Evolutionary conservation across 2,113 vertebrate genomes (phyloP).

Genomic region (Indri indri): DNA sequence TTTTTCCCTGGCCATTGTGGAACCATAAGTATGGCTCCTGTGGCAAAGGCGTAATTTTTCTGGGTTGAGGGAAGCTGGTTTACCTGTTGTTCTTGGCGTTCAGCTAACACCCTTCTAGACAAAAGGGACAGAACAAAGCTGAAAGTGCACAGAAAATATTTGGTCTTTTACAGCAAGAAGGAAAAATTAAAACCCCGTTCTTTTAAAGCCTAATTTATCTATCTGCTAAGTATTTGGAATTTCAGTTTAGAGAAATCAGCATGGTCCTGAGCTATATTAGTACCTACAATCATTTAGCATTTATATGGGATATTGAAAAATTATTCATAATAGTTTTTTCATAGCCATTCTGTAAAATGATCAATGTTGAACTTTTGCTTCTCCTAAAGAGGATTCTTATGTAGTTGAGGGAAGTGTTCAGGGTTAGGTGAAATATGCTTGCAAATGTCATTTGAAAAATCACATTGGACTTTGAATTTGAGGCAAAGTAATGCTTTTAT

Average conservation of each 20-base stretch:
- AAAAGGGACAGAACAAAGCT: conserved; percentile 26
- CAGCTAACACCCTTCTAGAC: conserved; percentile 37
- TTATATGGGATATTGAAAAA: neutral
- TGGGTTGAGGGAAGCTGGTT: conserved; percentile 55
- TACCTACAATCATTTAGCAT: neutral
- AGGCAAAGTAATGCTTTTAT: conserved; percentile 13
- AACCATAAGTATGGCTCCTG: conserved; percentile 58
- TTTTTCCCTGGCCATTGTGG: conserved; percentile 60
- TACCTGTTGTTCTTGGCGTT: conserved; percentile 69
- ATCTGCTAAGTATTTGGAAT: neutral
- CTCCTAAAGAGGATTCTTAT: neutral
- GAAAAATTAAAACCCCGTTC: neutral
- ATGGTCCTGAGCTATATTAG: neutral
- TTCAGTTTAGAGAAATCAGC: neutral
- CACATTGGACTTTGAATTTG: conserved; percentile 37
- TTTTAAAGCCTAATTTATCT: conserved; percentile 32
- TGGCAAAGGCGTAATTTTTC: conserved; percentile 55
- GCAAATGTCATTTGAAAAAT: conserved; percentile 37
- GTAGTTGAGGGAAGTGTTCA: neutral
- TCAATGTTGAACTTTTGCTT: conserved; percentile 28
- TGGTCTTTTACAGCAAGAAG: conserved; percentile 37
- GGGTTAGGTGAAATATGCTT: conserved; percentile 16
- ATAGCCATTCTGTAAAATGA: neutral
- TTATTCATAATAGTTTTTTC: neutral
- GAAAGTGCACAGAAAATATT: conserved; percentile 37